Evolutionary conservation across 2,888 invertebrate genomes (phyloP).

Genomic region (Yponomeuta evonymella): DNA sequence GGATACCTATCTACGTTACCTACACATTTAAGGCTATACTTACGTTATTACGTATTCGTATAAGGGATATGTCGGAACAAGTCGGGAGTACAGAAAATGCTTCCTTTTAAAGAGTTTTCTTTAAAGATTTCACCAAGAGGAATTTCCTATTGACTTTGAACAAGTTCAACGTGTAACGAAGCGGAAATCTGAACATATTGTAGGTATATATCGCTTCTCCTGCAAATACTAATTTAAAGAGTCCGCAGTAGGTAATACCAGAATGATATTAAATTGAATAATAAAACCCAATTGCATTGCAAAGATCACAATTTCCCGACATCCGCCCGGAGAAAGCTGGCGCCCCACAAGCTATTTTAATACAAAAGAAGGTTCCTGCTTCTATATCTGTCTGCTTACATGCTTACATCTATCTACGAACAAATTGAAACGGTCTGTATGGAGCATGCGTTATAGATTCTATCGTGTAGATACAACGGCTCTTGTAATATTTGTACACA

Average conservation of each 20-base stretch:
- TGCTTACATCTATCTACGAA: constrained; percentile 5
- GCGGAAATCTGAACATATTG: neutral
- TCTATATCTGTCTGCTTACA: neutral
- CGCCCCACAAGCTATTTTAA: constrained; percentile 13
- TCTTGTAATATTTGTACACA: constrained; percentile 22
- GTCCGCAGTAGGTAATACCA: constrained; percentile 51
- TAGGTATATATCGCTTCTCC: neutral
- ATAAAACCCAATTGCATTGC: constrained; percentile 60
- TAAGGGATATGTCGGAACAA: too few species aligned
- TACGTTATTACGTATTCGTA: too few species aligned
- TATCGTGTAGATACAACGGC: constrained; percentile 15
- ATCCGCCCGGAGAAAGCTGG: constrained; percentile 25
- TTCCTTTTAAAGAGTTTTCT: too few species aligned
- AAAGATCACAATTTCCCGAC: constrained; percentile 63
- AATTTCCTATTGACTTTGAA: too few species aligned
- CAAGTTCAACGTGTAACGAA: too few species aligned
- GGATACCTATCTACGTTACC: constrained; percentile 14
- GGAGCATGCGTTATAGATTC: constrained; percentile 18
- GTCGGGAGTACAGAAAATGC: too few species aligned
- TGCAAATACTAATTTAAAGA: constrained; percentile 70
- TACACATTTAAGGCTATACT: constrained; percentile 1
- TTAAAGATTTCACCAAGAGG: too few species aligned
- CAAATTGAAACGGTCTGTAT: constrained; percentile 9
- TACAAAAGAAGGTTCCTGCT: constrained; percentile 12
- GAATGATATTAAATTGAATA: constrained; percentile 56